Evolutionary conservation across 2,888 invertebrate species (phyloP).

Genomic region (Dusona sp.): DNA sequence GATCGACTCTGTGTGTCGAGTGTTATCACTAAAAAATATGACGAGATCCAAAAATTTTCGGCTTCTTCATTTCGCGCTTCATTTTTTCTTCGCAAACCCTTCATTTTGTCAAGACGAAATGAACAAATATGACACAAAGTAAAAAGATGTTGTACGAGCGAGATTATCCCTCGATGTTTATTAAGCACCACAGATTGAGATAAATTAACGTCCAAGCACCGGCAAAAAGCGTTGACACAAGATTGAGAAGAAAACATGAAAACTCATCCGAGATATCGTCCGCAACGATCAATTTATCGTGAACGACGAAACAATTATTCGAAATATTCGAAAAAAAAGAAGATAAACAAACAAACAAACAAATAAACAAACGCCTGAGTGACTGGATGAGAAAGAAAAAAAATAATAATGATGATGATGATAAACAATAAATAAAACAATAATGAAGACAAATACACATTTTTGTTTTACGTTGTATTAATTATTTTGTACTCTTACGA

Average conservation of each 20-base stretch:
- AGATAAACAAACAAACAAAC: no score
- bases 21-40: conserved; percentile 37
- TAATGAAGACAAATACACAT: conserved; percentile 66
- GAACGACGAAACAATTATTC: conserved; percentile 47
- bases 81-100: conserved; percentile 2
- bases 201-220: conserved; percentile 55
- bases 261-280: conserved; percentile 32
- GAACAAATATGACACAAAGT: conserved; percentile 26
- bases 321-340: conserved; percentile 37
- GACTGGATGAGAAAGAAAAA: conserved; percentile 33
- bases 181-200: conserved; percentile 47
- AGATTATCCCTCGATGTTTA: conserved; percentile 47
- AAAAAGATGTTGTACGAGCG: conserved; percentile 37
- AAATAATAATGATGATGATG: conserved; percentile 41
- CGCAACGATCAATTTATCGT: conserved; percentile 27
- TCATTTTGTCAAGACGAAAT: conserved; percentile 5
- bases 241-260: conserved; percentile 23
- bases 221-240: conserved; percentile 28
- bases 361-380: conserved; percentile 16
- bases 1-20: conserved; percentile 22
- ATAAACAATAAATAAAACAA: conserved; percentile 57
- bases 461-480: conserved; percentile 79
- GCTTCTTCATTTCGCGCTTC: conserved; percentile 35
- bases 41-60: conserved; percentile 59
- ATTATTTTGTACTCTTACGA: conserved; percentile 82